These are phyloP conservation scores for Diadumene lineata DNA, from an alignment of 92 coral and sea anemone genomes.

Conservation along the genomic window DNA sequence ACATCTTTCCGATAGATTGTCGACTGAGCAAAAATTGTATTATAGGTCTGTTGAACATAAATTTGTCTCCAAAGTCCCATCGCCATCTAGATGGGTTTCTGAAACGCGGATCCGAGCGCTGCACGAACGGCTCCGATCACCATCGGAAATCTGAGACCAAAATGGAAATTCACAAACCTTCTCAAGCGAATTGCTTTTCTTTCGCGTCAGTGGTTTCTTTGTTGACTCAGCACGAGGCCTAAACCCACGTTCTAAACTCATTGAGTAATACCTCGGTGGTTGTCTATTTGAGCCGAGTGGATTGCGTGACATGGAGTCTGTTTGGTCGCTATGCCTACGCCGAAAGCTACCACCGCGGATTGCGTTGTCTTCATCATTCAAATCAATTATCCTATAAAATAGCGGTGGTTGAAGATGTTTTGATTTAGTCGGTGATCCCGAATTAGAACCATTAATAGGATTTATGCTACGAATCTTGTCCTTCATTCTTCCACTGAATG, in stretches of 20 bases:
- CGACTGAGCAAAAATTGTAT: not conserved
- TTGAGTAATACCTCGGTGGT: not conserved
- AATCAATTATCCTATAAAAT: slow-evolving; percentile 10
- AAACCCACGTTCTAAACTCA: slow-evolving; percentile 20
- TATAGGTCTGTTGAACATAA: slow-evolving; percentile 25
- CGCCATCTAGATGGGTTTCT: slow-evolving; percentile 20
- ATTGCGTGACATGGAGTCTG: slow-evolving; percentile 15
- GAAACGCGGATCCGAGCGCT: slow-evolving; percentile 18
- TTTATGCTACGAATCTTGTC: slow-evolving; percentile 13
- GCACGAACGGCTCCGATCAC: slow-evolving; percentile 20
- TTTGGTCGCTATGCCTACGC: slow-evolving; percentile 27
- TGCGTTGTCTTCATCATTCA: not conserved
- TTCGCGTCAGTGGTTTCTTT: slow-evolving; percentile 12
- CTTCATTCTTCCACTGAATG: slow-evolving; percentile 23
- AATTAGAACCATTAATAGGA: not conserved
- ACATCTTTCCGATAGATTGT: too few species aligned
- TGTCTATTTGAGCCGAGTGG: slow-evolving; percentile 2
- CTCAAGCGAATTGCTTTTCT: slow-evolving; percentile 20
- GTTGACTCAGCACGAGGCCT: not conserved
- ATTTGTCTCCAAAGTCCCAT: slow-evolving; percentile 25
- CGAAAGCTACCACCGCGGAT: not conserved
- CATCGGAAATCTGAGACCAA: slow-evolving; percentile 29
- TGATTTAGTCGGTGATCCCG: not conserved
- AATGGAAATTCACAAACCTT: slow-evolving; percentile 8
- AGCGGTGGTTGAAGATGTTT: slow-evolving; percentile 11